Evolutionary conservation across 2,888 invertebrate genomes (phyloP), one percentile per base, ranked within the genome.

Genomic region (Phania funesta): DNA sequence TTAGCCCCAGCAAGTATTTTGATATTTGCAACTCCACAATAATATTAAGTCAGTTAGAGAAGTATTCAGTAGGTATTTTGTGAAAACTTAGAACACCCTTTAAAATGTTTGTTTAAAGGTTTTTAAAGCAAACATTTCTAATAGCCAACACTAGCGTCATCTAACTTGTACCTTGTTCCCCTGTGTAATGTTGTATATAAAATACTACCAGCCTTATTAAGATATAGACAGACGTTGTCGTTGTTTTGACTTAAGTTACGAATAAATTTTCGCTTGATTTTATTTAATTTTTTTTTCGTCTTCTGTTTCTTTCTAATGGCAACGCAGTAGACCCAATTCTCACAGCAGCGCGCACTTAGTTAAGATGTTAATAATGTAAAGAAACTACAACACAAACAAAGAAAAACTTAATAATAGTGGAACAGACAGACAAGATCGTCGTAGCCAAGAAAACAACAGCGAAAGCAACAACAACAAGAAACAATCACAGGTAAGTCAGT

Each of bases 281-380:
- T 26, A 32, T 58, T 44, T 44, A 8, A 20, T 32, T 29, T 74
- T 67, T 67, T 52, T 26, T 41, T 48, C 22, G 64, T 56, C 13
- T 48, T 18, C 9, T 68, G 38, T 16, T 60, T 58, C 70, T 58
- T 75, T 83, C 75, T 83, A 83, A 83, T 80, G 80, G 67, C 75
- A 80, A 80, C 83, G 80, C 75, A 79, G 80, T 76, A 83, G 83
- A 83, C 83, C 83, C 67, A 83, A 83, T 83, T 83, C 83, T 83
- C 83, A 83, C 80, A 83, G 83, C 76, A 83, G 76, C 48, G 41
- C 78, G 75, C 65, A 76, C 68, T 41, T 50, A 82, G 62, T 75
- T 78, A 78, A 82, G 78, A 82, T 78, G 78, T 78, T 78, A 65
- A 65, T 68, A 62, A 68, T 64, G 60, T 29, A 75, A 80, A 70